Conservation (phyloP, 30 jellyfish, hydroid and myxozoan species). For the Aurelia aurita region DNA sequence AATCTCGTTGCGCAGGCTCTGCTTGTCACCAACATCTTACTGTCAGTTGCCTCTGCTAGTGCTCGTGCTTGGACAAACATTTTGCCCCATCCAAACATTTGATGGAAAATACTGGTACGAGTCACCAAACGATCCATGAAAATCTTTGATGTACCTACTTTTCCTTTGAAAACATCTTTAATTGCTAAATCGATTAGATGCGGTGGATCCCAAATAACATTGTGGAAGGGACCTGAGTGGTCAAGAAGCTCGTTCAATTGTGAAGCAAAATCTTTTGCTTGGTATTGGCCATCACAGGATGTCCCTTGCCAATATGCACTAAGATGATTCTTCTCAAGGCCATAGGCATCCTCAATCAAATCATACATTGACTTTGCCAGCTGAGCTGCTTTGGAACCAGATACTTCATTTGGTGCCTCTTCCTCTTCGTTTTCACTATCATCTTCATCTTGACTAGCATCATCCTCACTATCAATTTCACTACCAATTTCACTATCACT, state of each 20-base stretch:
- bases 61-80: slow-evolving; percentile 19
- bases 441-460: too few species aligned
- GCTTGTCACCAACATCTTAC: slow-evolving; percentile 10
- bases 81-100: slow-evolving; percentile 16
- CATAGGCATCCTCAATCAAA: not conserved
- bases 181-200: not conserved
- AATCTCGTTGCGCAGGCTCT: slow-evolving; percentile 45
- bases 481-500: too few species aligned
- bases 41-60: not conserved
- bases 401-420: not conserved
- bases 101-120: slow-evolving; percentile 15
- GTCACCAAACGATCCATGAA: slow-evolving; percentile 18
- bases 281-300: slow-evolving; percentile 18
- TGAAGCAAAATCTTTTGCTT: slow-evolving; percentile 6
- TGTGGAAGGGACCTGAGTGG: not conserved
- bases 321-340: not conserved
- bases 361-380: not conserved
- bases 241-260: not conserved
- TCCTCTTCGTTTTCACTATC: not conserved
- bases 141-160: slow-evolving; percentile 1
- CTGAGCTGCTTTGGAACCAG: slow-evolving; percentile 10
- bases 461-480: too few species aligned
- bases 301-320: slow-evolving; percentile 6
- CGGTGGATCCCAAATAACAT: slow-evolving; percentile 28
- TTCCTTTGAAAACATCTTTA: slow-evolving; percentile 27